Evolutionary conservation across 2,888 invertebrate species (phyloP).

Genomic region (Latheticus oryzae): DNA sequence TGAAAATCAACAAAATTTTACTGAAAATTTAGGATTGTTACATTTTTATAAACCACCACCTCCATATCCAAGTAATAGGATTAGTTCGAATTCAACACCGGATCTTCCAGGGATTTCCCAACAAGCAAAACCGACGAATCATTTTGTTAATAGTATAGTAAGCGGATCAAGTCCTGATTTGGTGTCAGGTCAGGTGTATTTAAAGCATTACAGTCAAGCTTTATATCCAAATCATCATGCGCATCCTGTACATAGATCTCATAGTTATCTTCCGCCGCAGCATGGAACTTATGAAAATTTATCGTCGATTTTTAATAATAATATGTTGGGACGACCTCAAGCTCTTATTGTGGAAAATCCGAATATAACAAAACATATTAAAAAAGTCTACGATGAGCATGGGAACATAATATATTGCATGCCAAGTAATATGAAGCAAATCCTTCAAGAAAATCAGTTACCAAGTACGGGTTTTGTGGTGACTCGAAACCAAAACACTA

Average conservation of each 20-base stretch:
- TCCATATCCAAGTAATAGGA: conserved; percentile 81
- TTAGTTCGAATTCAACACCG: conserved; percentile 87
- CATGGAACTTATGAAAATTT: conserved; percentile 80
- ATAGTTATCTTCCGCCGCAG: conserved; percentile 64
- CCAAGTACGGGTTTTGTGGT: conserved; percentile 67
- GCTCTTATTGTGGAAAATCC: conserved; percentile 70
- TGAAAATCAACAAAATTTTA: conserved; percentile 56
- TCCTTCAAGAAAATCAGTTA: conserved; percentile 62
- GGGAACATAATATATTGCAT: conserved; percentile 75
- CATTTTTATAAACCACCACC: conserved; percentile 87
- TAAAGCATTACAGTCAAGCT: conserved; percentile 61
- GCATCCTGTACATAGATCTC: conserved; percentile 62
- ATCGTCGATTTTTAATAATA: conserved; percentile 70
- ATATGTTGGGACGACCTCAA: conserved; percentile 60
- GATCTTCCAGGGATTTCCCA: conserved; percentile 82
- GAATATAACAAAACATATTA: conserved; percentile 71
- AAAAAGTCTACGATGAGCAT: conserved; percentile 72
- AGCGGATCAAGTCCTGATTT: conserved; percentile 83
- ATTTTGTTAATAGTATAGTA: conserved; percentile 68
- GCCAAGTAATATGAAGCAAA: conserved; percentile 68
- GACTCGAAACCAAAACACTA: conserved; percentile 65
- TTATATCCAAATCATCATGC: conserved; percentile 55
- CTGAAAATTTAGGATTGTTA: conserved; percentile 70
- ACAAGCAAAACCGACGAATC: conserved; percentile 58
- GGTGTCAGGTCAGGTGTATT: conserved; percentile 77